Evolutionary conservation across 2,888 invertebrate genomes (phyloP).

Genomic region (Ectobius pallidus): DNA sequence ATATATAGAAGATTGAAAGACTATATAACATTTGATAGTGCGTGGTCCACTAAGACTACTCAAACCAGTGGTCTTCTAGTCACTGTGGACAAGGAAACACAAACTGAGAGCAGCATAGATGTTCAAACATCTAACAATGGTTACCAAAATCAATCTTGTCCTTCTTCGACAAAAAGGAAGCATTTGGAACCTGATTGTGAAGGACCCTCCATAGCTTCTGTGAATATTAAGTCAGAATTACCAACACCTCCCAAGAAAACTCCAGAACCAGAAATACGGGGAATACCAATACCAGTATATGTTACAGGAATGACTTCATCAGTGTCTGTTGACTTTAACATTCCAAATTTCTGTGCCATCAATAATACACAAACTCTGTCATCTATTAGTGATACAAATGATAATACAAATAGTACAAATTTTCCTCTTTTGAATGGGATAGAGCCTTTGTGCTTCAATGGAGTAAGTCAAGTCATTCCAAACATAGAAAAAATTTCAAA

Average conservation of each 20-base stretch:
- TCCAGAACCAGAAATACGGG: background rate
- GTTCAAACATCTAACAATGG: no score
- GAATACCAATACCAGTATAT: conserved; percentile 18
- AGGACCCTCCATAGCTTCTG: no score
- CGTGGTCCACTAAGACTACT: background rate
- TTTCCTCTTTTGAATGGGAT: background rate
- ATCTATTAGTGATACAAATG: no score
- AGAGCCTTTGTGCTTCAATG: background rate
- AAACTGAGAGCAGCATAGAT: background rate
- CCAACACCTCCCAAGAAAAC: background rate
- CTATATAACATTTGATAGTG: background rate
- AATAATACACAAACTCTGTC: no score
- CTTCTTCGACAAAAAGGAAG: no score
- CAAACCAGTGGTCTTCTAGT: background rate
- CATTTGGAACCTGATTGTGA: no score
- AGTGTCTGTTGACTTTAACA: background rate
- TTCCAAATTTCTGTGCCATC: background rate
- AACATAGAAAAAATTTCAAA: background rate
- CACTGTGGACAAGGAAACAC: background rate
- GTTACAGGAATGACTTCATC: conserved; percentile 5
- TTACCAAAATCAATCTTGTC: no score
- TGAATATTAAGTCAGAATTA: no score
- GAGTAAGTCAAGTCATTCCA: background rate
- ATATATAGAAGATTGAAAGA: conserved; percentile 12
- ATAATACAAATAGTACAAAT: background rate